Conservation (phyloP, 2,797 vertebrate genomes). For the Trachurus trachurus region DNA sequence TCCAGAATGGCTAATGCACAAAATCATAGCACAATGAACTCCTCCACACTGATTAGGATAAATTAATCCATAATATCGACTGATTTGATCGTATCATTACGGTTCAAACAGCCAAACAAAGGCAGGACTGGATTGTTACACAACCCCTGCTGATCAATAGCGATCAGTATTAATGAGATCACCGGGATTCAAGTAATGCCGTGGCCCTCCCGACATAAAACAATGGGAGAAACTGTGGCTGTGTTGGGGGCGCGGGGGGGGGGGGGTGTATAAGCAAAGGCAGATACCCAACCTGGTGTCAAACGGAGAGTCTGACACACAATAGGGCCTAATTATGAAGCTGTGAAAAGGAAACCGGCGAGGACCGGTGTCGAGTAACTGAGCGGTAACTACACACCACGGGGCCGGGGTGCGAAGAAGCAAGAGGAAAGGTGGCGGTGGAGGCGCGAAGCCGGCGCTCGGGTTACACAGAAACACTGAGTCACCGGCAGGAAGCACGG, state of each 20-base stretch:
- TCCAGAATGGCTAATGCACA: background rate
- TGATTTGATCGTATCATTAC: background rate
- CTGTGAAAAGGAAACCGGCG: conserved; percentile 84
- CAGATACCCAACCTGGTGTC: conserved; percentile 80
- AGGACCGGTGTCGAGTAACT: conserved; percentile 70
- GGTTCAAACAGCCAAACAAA: background rate
- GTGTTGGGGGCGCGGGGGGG: conserved; percentile 8
- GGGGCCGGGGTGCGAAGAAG: conserved; percentile 52
- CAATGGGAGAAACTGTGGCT: conserved; percentile 39
- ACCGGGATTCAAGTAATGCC: background rate
- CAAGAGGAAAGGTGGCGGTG: conserved; percentile 74
- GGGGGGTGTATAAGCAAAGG: conserved; percentile 6
- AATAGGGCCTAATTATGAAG: conserved; percentile 77
- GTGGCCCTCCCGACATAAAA: background rate
- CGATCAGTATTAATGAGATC: background rate
- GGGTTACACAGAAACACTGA: conserved; percentile 89
- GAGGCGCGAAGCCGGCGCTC: conserved; percentile 75
- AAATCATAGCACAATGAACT: background rate
- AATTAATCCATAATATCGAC: background rate
- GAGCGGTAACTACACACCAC: conserved; percentile 81
- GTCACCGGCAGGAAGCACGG: conserved; percentile 83
- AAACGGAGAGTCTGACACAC: conserved; percentile 72
- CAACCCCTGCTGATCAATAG: background rate
- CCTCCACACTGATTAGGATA: background rate
- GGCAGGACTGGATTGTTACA: background rate